These are phyloP conservation scores for Nephrotoma appendiculata DNA, from an alignment of 2,888 invertebrate genomes.

Conservation along the genomic window DNA sequence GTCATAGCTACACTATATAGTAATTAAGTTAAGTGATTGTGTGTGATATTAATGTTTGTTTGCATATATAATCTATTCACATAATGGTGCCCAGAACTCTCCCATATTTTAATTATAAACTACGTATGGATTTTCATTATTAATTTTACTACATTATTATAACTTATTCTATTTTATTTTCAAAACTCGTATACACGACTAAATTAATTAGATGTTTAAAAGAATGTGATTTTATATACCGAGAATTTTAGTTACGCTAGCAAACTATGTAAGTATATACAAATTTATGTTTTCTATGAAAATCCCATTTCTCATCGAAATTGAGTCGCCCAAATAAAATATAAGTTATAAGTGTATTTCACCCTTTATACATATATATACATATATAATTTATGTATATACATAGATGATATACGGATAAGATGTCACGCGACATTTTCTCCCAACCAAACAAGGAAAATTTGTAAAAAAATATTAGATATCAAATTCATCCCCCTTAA, in stretches of 20 bases:
- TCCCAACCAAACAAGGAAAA: background rate
- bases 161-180: background rate
- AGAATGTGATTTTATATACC: background rate
- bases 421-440: background rate
- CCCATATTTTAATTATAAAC: background rate
- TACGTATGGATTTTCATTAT: background rate
- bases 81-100: background rate
- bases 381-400: too few relatives aligned
- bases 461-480: background rate
- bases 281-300: background rate
- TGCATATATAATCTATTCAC: background rate
- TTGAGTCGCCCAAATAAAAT: background rate
- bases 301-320: background rate
- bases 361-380: background rate
- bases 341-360: background rate
- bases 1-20: background rate
- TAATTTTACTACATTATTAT: background rate
- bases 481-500: background rate
- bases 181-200: background rate
- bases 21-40: background rate
- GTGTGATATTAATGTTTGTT: background rate
- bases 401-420: background rate
- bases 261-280: background rate
- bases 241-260: background rate
- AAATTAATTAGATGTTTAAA: background rate